These are phyloP conservation scores for Oryzaephilus surinamensis DNA, from an alignment of 1,140 invertebrate species.

Conservation along the genomic window DNA sequence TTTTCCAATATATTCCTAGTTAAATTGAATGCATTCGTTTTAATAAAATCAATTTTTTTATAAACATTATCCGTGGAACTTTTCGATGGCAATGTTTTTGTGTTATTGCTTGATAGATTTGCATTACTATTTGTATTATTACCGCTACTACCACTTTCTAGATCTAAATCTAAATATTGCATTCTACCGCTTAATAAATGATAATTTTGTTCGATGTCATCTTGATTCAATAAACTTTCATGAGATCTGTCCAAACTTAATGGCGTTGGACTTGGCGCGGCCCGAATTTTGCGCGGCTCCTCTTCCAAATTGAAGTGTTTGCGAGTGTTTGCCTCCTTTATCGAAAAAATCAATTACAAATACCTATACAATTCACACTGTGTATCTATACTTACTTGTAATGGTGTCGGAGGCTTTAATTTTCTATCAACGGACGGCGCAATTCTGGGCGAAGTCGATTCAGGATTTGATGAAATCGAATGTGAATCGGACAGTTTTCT, in stretches of 20 bases:
- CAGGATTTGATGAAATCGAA: slow-evolving; percentile 36
- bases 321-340: slow-evolving; percentile 21
- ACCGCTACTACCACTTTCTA: slow-evolving; percentile 35
- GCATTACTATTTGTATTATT: slow-evolving; percentile 4
- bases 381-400: slow-evolving; percentile 17
- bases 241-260: slow-evolving; percentile 24
- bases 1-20: slow-evolving; percentile 69
- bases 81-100: slow-evolving; percentile 12
- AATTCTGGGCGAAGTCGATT: slow-evolving; percentile 37
- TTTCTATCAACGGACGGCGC: slow-evolving; percentile 36
- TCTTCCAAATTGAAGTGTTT: slow-evolving; percentile 10
- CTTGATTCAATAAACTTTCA: slow-evolving; percentile 20
- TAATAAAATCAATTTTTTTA: slow-evolving; percentile 83
- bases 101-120: slow-evolving; percentile 14
- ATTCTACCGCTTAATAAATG: slow-evolving; percentile 31
- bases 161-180: slow-evolving; percentile 69
- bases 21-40: slow-evolving; percentile 82
- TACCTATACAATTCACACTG: background rate
- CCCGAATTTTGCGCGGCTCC: slow-evolving; percentile 34
- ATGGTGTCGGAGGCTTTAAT: slow-evolving; percentile 30
- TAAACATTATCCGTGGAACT: slow-evolving; percentile 53
- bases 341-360: background rate
- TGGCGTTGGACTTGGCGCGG: slow-evolving; percentile 43
- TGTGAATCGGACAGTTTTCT: slow-evolving; percentile 48
- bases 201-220: slow-evolving; percentile 20